Evolutionary conservation across 2,113 vertebrate genomes (phyloP).

Genomic region (Nothobranchius furzeri): DNA sequence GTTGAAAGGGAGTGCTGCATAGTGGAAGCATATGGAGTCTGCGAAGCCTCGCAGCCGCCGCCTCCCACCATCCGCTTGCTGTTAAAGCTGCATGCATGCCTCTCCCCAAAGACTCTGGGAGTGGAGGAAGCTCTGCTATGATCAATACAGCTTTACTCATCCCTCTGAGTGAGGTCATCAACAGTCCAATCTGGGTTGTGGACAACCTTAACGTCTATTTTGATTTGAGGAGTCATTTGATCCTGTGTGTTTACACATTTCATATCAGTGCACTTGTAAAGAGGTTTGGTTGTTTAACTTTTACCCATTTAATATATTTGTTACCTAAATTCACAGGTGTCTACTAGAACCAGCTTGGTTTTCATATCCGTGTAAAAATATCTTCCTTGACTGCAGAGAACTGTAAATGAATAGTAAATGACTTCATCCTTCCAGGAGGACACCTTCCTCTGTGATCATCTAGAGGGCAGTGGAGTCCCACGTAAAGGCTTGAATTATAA

Average conservation of each 20-base stretch:
- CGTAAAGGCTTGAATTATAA: conserved; percentile 20
- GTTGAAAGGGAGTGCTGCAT: conserved; percentile 52
- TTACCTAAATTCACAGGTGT: conserved; percentile 12
- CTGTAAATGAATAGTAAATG: conserved; percentile 11
- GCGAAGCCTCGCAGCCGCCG: conserved; percentile 23
- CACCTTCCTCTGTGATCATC: conserved; percentile 41
- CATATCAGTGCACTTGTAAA: conserved; percentile 30
- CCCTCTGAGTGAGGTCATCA: conserved; percentile 59
- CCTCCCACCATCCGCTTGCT: conserved; percentile 26
- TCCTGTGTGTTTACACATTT: conserved; percentile 33
- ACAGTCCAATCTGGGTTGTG: conserved; percentile 54
- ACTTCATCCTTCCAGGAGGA: conserved; percentile 28
- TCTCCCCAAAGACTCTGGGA: conserved; percentile 23
- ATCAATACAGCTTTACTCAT: conserved; percentile 58
- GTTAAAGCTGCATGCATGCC: conserved; percentile 45
- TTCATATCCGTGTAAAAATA: conserved; percentile 16
- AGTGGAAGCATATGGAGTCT: conserved; percentile 51
- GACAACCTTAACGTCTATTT: conserved; percentile 47
- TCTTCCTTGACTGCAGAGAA: conserved; percentile 16
- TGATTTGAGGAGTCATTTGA: conserved; percentile 38
- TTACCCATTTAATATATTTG: conserved; percentile 3
- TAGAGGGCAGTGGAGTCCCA: conserved; percentile 69
- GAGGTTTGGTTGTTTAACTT: conserved; percentile 17
- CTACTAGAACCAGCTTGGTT: neutral
- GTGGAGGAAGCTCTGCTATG: conserved; percentile 41